Conservation (phyloP, 2,797 vertebrate species). For the Gouania willdenowi region DNA sequence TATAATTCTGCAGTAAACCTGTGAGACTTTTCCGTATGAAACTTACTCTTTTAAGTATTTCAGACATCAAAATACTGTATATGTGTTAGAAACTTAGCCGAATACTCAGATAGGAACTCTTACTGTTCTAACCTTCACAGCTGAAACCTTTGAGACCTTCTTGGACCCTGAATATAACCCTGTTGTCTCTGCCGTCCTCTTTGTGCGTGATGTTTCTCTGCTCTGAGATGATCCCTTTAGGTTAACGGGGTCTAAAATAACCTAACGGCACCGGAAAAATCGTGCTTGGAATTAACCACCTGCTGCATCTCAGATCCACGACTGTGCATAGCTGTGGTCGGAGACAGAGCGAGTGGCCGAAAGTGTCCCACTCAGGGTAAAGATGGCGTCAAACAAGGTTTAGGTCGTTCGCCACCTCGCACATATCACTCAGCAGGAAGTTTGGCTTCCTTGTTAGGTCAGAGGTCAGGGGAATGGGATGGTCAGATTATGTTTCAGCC, state of each 20-base stretch:
- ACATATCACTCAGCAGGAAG: constrained; percentile 56
- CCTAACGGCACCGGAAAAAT: constrained; percentile 58
- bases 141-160: constrained; percentile 3
- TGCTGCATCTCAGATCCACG: constrained; percentile 31
- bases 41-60: too few relatives aligned
- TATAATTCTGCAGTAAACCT: too few relatives aligned
- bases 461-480: constrained; percentile 45
- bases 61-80: too few relatives aligned
- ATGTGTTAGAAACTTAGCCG: too few relatives aligned
- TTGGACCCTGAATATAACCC: constrained; percentile 7
- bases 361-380: constrained; percentile 22
- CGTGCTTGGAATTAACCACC: constrained; percentile 56
- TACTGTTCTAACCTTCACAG: background rate
- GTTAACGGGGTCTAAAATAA: constrained; percentile 60
- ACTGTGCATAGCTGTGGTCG: background rate
- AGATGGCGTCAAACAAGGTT: constrained; percentile 53
- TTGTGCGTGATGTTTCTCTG: constrained; percentile 37
- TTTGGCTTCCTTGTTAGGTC: constrained; percentile 52
- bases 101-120: too few relatives aligned
- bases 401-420: constrained; percentile 24
- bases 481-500: constrained; percentile 47
- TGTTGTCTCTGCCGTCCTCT: constrained; percentile 14
- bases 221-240: constrained; percentile 52
- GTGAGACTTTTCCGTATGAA: too few relatives aligned
- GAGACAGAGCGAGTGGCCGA: constrained; percentile 2